Percentiles rank a stretch among this genome's conserved stretches.
Conservation (phyloP, 2,888 invertebrate genomes). For the Cordylochernes scorpioides region DNA sequence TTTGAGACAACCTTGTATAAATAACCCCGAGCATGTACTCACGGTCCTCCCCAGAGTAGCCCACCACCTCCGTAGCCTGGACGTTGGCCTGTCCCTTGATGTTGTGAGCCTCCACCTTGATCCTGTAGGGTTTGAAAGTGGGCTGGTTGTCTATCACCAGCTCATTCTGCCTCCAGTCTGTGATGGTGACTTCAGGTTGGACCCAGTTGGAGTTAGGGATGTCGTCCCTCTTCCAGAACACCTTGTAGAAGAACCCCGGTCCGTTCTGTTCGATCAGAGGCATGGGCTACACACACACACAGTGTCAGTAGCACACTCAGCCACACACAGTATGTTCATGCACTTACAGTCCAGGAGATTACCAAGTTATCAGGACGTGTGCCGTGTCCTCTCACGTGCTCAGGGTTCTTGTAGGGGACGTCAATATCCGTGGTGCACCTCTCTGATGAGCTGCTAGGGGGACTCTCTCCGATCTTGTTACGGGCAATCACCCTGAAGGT, state of each 20-base stretch:
- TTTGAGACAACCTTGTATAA: too few species aligned
- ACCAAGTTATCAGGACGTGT: constrained; percentile 23
- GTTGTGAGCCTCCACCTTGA: constrained; percentile 12
- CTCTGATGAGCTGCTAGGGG: constrained; percentile 6
- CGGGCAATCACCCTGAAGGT: constrained; percentile 12
- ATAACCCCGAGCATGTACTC: too few species aligned
- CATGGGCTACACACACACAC: constrained; percentile 23
- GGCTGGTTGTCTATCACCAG: constrained; percentile 19
- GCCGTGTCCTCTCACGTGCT: constrained; percentile 21
- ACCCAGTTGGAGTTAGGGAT: constrained; percentile 9
- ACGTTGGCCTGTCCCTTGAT: constrained; percentile 18
- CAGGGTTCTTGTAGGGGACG: constrained; percentile 22
- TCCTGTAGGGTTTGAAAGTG: constrained; percentile 22
- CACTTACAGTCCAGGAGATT: constrained; percentile 24
- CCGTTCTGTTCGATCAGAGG: constrained; percentile 25
- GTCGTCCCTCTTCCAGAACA: constrained; percentile 18
- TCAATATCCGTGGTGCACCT: constrained; percentile 22
- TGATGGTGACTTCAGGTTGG: constrained; percentile 6
- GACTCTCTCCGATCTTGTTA: constrained; percentile 12
- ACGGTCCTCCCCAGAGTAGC: constrained; percentile 77
- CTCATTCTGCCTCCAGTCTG: constrained; percentile 15
- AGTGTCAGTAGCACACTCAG: too few species aligned
- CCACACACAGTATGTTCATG: background rate
- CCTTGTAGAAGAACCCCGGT: constrained; percentile 23
- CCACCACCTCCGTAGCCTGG: constrained; percentile 46